Conservation (phyloP, 2,888 invertebrate genomes). For the Spatulosminthurus flaviceps region DNA sequence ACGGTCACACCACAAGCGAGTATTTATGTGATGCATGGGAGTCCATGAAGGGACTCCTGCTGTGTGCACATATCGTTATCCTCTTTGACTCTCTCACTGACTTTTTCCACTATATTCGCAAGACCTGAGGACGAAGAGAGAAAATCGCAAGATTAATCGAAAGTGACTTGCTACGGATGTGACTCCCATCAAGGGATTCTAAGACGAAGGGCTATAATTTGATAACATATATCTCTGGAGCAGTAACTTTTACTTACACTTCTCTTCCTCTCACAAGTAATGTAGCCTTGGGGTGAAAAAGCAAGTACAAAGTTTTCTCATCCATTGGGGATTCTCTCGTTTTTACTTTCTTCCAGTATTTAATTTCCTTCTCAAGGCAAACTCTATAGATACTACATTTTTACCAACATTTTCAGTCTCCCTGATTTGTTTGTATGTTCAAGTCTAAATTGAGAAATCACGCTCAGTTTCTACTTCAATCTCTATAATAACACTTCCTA, state of each 20-base stretch:
- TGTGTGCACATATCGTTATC: not conserved
- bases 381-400: too few species aligned
- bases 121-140: not conserved
- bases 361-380: not conserved
- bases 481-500: not conserved
- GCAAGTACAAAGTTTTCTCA: not conserved
- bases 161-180: not conserved
- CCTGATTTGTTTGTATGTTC: not conserved
- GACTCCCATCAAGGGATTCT: not conserved
- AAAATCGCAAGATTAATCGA: slow-evolving; percentile 7
- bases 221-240: not conserved
- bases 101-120: not conserved
- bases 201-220: not conserved
- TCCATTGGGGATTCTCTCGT: not conserved
- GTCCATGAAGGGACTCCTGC: not conserved
- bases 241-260: not conserved
- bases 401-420: too few species aligned
- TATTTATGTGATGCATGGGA: slow-evolving; percentile 5
- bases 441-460: not conserved
- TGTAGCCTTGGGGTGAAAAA: not conserved
- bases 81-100: not conserved
- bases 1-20: not conserved
- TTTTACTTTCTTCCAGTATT: slow-evolving; percentile 4
- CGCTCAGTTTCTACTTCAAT: not conserved
- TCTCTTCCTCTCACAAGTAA: too few species aligned